Base-by-base conservation (phyloP, 2,888 invertebrate species). In the Spisula solida region DNA sequence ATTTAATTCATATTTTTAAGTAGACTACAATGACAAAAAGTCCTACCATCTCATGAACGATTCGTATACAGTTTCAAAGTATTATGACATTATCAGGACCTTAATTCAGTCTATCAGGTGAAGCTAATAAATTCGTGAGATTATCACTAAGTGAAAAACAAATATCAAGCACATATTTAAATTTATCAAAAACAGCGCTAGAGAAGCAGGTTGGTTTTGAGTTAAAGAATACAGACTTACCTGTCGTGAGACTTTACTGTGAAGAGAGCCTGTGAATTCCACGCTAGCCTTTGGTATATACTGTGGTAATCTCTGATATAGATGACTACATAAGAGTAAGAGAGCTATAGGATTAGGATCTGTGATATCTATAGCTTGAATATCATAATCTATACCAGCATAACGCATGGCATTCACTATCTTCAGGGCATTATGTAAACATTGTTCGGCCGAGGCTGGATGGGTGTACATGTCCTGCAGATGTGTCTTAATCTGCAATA, bases 351-450 rank as follows among this genome's bases (percentile, higher is more conserved):
- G 96, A 92, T 97, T 96, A 1, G 97, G 96, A 88, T 96, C 96
- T 6, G 96, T 96, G 92, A 97, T 96, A 92, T 97, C 97, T 66
- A 97, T 95, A 16, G 96, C 96, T 95, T 96, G 96, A 6, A 97
- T 95, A 91, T 97, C 96, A 90, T 96, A 97, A 89, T 97, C 96
- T 66, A 97, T 94, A 8, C 96, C 96, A 34, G 96, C 94, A 89
- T 93, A 95, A 47, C 95, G 91, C 95, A 97, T 94, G 81, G 96
- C 96, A 91, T 94, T 95, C n/a, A 96, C 95, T 1, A 97, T 94
- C 87, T 96, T 95, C 16, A 96, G 94, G 14, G 96, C 96, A 93
- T 96, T 96, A 92, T 96, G 96, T 75, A 96, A 94, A 87, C 96
- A 96, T 91, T 97, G 96, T 90, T 96, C 96, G 14, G 96, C 96